These are phyloP conservation scores for Teleogryllus occipitalis DNA, from an alignment of 1,140 invertebrate genomes.

Conservation along the genomic window DNA sequence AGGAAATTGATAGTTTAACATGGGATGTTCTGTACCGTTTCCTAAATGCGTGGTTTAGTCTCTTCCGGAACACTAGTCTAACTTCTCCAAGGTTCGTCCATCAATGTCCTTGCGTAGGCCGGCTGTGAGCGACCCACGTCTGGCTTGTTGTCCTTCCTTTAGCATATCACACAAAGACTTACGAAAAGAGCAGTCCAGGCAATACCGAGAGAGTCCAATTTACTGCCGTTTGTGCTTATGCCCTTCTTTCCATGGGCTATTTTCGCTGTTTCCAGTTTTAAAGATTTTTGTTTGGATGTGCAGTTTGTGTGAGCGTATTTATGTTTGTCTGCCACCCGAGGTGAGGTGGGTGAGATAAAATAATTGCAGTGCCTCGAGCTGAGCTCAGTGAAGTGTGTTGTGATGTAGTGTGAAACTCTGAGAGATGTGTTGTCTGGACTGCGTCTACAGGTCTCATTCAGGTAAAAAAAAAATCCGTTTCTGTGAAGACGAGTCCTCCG, in stretches of 20 bases:
- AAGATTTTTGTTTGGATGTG: background rate
- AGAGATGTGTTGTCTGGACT: background rate
- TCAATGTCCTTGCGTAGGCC: background rate
- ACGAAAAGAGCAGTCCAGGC: background rate
- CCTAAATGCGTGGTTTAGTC: too few relatives aligned
- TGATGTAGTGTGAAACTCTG: background rate
- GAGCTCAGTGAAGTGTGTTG: background rate
- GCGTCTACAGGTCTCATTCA: background rate
- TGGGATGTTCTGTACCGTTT: too few relatives aligned
- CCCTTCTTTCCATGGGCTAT: background rate
- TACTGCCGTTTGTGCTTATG: background rate
- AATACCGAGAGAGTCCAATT: background rate
- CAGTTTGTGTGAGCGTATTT: background rate
- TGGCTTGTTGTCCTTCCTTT: background rate
- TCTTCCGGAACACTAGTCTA: background rate
- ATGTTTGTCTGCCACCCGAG: background rate
- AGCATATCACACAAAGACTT: slow-evolving; percentile 4
- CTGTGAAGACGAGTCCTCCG: background rate
- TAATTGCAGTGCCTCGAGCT: background rate
- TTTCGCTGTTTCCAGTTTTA: background rate
- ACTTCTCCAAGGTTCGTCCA: background rate
- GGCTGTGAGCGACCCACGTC: background rate
- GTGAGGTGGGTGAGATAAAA: background rate
- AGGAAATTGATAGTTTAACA: too few relatives aligned
- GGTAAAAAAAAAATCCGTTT: background rate